These are phyloP conservation scores for Macroramphosus scolopax DNA, from an alignment of 2,797 vertebrate genomes.

Conservation along the genomic window DNA sequence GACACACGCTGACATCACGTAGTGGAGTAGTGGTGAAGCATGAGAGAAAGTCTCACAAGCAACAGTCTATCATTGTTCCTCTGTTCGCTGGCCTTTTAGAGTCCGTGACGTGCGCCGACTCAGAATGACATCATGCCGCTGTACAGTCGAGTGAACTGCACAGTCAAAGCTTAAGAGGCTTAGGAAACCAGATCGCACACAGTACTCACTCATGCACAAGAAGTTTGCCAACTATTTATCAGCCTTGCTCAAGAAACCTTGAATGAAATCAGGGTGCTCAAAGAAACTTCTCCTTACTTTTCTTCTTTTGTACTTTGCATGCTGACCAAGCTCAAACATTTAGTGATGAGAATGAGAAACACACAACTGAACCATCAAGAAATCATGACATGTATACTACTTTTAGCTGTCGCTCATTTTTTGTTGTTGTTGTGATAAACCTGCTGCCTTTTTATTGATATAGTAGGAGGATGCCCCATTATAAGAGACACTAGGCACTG, in stretches of 20 bases:
- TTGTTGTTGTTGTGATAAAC: too few relatives aligned
- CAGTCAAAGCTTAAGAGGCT: constrained; percentile 21
- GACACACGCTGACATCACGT: too few relatives aligned
- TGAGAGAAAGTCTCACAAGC: constrained; percentile 9
- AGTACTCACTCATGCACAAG: neutral
- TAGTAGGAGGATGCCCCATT: too few relatives aligned
- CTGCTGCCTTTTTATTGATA: too few relatives aligned
- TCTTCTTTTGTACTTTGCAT: constrained; percentile 4
- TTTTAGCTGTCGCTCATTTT: too few relatives aligned
- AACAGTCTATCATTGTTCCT: constrained; percentile 11
- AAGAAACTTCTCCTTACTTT: too few relatives aligned
- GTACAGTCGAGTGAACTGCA: constrained; percentile 6
- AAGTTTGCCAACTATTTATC: neutral
- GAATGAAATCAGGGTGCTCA: too few relatives aligned
- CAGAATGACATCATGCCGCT: constrained; percentile 16
- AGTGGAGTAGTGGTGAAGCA: too few relatives aligned
- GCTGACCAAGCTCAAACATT: too few relatives aligned
- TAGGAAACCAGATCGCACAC: constrained; percentile 20
- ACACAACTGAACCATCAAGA: constrained; percentile 1
- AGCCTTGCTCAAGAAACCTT: neutral
- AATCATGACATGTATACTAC: too few relatives aligned
- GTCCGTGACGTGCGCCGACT: constrained; percentile 14
- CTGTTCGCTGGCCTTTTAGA: constrained; percentile 3
- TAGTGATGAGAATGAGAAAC: neutral
- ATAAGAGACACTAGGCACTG: too few relatives aligned